These are phyloP conservation scores for Thryonomys swinderianus DNA, from an alignment of 2,113 vertebrate genomes.

Conservation along the genomic window DNA sequence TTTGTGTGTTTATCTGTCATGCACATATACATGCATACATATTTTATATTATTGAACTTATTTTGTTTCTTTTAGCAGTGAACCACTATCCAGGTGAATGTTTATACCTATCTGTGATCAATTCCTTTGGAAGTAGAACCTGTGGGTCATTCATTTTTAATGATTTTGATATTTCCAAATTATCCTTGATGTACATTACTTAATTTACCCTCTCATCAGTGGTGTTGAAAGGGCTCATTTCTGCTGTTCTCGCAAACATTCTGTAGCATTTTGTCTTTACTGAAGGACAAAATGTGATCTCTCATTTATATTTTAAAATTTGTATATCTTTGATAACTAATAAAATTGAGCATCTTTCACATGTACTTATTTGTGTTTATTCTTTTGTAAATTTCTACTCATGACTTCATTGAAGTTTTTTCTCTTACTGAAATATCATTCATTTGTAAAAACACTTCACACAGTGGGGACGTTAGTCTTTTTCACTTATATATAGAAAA, in stretches of 20 bases:
- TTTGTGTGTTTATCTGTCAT: background rate
- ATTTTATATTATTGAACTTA: background rate
- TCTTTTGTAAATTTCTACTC: conserved; percentile 49
- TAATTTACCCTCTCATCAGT: background rate
- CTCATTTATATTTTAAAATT: conserved; percentile 39
- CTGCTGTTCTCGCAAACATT: background rate
- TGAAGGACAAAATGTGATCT: background rate
- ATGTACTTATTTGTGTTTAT: conserved; percentile 38
- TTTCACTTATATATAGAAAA: background rate
- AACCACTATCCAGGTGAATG: background rate
- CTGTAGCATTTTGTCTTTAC: background rate
- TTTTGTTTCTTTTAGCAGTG: background rate
- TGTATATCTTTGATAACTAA: conserved; percentile 48
- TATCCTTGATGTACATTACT: background rate
- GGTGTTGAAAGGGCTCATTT: background rate
- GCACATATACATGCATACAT: background rate
- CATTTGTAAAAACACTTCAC: conserved; percentile 3
- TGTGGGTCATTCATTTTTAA: background rate
- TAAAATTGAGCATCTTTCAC: background rate
- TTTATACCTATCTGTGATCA: background rate
- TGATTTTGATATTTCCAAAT: conserved; percentile 8
- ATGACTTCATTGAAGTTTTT: background rate
- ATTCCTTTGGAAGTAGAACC: background rate
- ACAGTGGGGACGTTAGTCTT: background rate
- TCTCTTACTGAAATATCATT: conserved; percentile 8